Percentiles rank a stretch among this genome's conserved stretches.
phyloP scores from a whole-genome alignment of 2,113 vertebrate genomes.

The cattle (Bos taurus) region DNA sequence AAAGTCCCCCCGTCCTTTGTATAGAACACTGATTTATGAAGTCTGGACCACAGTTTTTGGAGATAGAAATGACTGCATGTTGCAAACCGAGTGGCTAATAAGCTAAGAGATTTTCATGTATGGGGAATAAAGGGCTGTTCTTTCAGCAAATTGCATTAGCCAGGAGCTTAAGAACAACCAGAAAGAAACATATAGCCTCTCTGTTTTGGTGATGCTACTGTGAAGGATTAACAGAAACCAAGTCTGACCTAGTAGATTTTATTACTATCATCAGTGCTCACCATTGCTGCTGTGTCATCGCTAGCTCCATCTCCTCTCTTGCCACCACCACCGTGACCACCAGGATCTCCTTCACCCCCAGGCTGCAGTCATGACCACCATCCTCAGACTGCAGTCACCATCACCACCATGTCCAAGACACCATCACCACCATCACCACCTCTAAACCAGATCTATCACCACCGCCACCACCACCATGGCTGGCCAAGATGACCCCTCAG shows the following conservation, averaged over 20 bases:
- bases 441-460: no score
- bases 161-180: not conserved
- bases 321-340: no score
- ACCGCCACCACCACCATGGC: accelerated
- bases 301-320: not conserved
- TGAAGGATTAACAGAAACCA: not conserved
- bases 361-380: accelerated
- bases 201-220: not conserved
- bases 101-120: accelerated
- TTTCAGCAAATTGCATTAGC: not conserved
- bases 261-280: accelerated
- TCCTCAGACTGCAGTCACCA: not conserved
- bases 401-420: no score
- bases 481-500: accelerated
- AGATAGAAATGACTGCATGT: accelerated
- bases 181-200: accelerated
- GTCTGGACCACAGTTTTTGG: not conserved
- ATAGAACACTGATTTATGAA: not conserved
- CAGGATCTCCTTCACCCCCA: accelerated
- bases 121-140: not conserved
- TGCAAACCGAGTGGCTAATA: no score
- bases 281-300: accelerated
- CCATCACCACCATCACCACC: accelerated
- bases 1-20: no score
- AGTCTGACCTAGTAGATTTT: no score